Evolutionary conservation across 64 coral and sea anemone genomes (phyloP), one percentile per base, ranked within the genome.

Genomic region (Montipora cactus): DNA sequence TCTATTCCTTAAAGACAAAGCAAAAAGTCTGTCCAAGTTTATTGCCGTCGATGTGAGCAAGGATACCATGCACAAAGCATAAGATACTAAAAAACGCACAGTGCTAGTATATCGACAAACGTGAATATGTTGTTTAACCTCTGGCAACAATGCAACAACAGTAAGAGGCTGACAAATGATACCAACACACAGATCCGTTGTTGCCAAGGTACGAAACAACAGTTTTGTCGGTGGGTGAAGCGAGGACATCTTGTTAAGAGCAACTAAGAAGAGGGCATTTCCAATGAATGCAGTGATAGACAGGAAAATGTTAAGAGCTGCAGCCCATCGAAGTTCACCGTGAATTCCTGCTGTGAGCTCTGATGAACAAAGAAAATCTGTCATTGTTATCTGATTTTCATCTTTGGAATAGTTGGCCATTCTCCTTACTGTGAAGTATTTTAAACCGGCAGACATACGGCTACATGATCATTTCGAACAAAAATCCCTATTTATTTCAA

Each of bases 151-250:
- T 3, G 13, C 5, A 1, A 18, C 59, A 9, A 19, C 81, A 44
- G 23, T 5, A 5, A 81, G 23, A 59, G 79, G 79, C 25, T 81
- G 53, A 5, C 5, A n/a, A 81, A 81, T 44, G 6, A 81, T 52
- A 4, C 79, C 79, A 81, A 81, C 79, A 57, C 79, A 59, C 7
- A 81, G 4, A 59, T 81, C 79, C 28, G 79, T 81, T 21, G 5
- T 4, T 6, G 23, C 25, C 13, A 81, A 20, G 22, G 15, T 59
- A 0, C 21, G 53, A 81, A 81, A 37, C 52, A 61, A 37, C 7
- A 81, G 79, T 81, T 81, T 81, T 2, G 79, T 28, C 11, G 55
- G 79, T 13, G 23, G 59, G 62, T 84, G 59, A 81, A 81, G 55
- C 6, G 79, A 81, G 12, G 25, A 44, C 50, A 14, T 23, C 18